These are phyloP conservation scores for Eonycteris spelaea DNA, from an alignment of 2,113 vertebrate species.

Conservation along the genomic window DNA sequence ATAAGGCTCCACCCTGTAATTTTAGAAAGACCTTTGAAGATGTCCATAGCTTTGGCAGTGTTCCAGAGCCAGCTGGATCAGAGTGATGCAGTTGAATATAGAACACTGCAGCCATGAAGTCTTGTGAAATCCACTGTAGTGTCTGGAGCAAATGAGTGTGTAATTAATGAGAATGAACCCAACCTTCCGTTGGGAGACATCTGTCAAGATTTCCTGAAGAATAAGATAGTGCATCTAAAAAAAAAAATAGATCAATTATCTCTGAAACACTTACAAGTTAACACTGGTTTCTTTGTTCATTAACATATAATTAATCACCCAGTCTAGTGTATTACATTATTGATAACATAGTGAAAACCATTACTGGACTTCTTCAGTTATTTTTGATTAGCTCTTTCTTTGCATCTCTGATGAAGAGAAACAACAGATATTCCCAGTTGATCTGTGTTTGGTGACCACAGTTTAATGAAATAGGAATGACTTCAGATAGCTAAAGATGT, in stretches of 20 bases:
- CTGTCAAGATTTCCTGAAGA: not conserved
- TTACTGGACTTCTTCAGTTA: not conserved
- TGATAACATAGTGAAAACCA: not conserved
- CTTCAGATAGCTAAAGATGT: not conserved
- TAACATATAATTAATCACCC: slow-evolving; percentile 28
- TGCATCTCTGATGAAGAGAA: not conserved
- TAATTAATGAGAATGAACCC: not conserved
- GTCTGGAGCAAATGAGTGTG: not conserved
- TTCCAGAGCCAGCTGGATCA: not conserved
- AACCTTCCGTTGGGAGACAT: not conserved
- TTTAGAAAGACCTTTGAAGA: slow-evolving; percentile 41
- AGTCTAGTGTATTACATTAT: not conserved
- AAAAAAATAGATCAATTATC: not conserved
- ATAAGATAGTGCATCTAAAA: not conserved
- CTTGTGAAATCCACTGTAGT: not conserved
- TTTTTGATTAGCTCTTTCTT: slow-evolving; percentile 24
- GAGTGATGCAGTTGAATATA: not conserved
- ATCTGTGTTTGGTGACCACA: not conserved
- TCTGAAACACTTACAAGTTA: not conserved
- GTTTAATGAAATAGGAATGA: not conserved
- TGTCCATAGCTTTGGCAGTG: not conserved
- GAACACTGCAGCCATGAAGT: not conserved
- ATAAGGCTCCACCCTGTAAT: not conserved
- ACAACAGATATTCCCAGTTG: not conserved
- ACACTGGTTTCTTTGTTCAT: not conserved